Evolutionary conservation across 2,888 invertebrate genomes (phyloP).

Genomic region (Pecten maximus): DNA sequence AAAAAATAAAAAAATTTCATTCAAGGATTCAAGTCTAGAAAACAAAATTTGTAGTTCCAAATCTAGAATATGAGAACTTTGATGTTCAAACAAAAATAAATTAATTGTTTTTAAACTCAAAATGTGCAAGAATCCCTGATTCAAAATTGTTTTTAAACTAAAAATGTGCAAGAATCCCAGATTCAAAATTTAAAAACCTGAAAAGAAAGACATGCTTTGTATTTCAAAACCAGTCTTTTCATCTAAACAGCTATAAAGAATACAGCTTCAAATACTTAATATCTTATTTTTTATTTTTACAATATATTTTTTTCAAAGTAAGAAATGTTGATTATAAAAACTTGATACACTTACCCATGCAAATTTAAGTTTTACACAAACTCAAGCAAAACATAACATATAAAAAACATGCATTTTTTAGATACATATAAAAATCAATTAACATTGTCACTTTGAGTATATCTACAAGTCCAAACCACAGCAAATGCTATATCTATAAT

Average conservation of each 20-base stretch:
- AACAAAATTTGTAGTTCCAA: background rate
- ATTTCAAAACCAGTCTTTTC: background rate
- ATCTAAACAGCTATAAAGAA: background rate
- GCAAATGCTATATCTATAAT: background rate
- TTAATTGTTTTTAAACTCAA: background rate
- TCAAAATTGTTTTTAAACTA: background rate
- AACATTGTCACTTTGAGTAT: background rate
- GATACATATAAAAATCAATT: background rate
- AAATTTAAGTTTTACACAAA: background rate
- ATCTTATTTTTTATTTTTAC: background rate
- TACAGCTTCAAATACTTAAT: background rate
- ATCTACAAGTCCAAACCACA: background rate
- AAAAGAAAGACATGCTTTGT: background rate
- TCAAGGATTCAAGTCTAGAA: background rate
- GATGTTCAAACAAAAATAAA: background rate
- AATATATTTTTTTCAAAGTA: background rate
- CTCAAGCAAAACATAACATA: background rate
- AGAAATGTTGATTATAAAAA: background rate
- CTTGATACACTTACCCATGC: background rate
- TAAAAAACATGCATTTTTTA: background rate
- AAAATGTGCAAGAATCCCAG: background rate
- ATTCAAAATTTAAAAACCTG: background rate
- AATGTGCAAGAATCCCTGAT: background rate
- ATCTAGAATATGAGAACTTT: no score
- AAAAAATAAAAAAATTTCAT: conserved; percentile 34